Base-by-base conservation (phyloP, 2,888 invertebrate species). In the Andrena bicolor region DNA sequence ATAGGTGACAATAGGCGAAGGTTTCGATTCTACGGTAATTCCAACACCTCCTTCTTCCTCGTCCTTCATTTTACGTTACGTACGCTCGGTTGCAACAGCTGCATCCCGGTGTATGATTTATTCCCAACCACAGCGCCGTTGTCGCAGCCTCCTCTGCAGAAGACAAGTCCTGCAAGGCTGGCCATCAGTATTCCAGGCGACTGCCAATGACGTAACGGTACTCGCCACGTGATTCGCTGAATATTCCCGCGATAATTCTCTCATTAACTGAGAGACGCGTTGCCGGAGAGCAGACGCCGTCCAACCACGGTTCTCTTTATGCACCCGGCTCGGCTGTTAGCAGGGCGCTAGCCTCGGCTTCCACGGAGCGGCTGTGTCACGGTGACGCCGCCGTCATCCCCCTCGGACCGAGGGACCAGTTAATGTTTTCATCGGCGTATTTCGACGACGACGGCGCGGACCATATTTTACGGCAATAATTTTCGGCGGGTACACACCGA, bases 391-490 rank as follows among this genome's bases (percentile, higher is more conserved):
- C 49, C 78, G 23, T 76, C 66, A 63, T 65, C 71, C 65, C 65
- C 70, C 71, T 58, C 20, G 58, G 28, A n/a, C 13, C 41, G 23
- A 48, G 56, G 26, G 41, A 5, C 69, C 58, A 10, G 70, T 77
- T 88, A 88, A 88, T 88, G 88, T 88, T 88, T 88, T 88, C 88
- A 88, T 88, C 88, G 82, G 82, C 72, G 68, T 65, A 73, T 84
- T 76, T 76, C 85, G 84, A 58, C 75, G 76, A 26, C 23, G 20
- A 74, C 75, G 73, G 65, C 71, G 75, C 56, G 82, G 75, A 80
- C 65, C 80, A 73, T 89, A 87, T 88, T 88, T 88, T 82, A 81
- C 65, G 80, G 87, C 74, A 88, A 88, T 88, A 88, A 88, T 86
- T 88, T 86, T 82, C 76, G 66, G 13, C 65, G 73, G 83, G 73